phyloP scores from a whole-genome alignment of 2,797 vertebrate genomes.

The Darevskia nairensis region DNA sequence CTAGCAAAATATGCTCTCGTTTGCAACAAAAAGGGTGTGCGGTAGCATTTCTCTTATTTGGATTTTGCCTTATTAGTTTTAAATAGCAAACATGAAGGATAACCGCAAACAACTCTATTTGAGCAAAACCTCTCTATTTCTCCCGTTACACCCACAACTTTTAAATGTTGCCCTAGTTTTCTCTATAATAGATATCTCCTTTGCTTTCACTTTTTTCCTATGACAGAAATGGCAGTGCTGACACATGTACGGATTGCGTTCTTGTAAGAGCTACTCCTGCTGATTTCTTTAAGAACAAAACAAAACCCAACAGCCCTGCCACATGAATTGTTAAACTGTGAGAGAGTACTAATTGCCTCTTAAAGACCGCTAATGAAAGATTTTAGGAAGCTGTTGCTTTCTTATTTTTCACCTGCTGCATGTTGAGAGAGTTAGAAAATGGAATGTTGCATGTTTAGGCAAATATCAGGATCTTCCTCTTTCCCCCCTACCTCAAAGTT shows the following conservation, averaged over 20 bases:
- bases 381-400: constrained; percentile 41
- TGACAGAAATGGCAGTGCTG: constrained; percentile 23
- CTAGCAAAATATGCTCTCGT: rapidly evolving
- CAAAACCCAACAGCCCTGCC: not conserved
- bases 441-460: constrained; percentile 56
- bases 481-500: not conserved
- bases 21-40: not conserved
- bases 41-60: constrained; percentile 10
- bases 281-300: not conserved
- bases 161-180: constrained; percentile 14
- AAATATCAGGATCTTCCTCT: constrained; percentile 34
- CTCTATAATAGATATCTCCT: not conserved
- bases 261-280: constrained; percentile 1
- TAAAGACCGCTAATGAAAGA: constrained; percentile 21
- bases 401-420: constrained; percentile 20
- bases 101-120: not conserved
- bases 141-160: not conserved
- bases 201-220: not conserved
- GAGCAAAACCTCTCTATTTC: not conserved
- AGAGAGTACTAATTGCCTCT: constrained; percentile 30
- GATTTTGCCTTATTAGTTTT: not conserved
- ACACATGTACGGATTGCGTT: not conserved
- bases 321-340: not conserved
- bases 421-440: constrained; percentile 48
- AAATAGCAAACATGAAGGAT: not conserved